A percentile compares a stretch with the other conserved stretches of the same genome.
Conservation (phyloP, 2,113 vertebrate species). For the Onychostruthus taczanowskii region DNA sequence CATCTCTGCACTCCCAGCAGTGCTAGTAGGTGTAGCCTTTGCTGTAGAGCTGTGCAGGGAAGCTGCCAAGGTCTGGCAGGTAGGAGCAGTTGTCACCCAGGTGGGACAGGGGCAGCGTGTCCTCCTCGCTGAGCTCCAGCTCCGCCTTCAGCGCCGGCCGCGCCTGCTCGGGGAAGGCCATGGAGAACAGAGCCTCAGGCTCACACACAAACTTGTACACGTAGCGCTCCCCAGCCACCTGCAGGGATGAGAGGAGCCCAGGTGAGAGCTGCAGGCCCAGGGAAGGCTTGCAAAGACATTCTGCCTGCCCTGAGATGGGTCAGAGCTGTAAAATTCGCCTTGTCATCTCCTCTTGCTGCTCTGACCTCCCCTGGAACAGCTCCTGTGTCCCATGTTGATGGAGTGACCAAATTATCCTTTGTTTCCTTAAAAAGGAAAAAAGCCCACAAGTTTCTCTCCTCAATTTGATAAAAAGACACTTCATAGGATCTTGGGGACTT, state of each 20-base stretch:
- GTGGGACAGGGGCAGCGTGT: conserved; percentile 94
- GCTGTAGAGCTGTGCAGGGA: conserved; percentile 85
- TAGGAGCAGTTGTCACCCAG: conserved; percentile 84
- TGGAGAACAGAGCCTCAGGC: conserved; percentile 91
- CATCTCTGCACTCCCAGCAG: conserved; percentile 17
- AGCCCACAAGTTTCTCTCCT: too few species aligned
- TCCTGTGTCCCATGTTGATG: neutral
- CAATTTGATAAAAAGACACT: too few species aligned
- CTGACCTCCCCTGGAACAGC: neutral
- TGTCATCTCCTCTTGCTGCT: neutral
- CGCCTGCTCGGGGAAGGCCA: conserved; percentile 93
- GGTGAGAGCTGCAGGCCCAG: neutral
- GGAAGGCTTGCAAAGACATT: neutral
- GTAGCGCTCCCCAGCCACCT: conserved; percentile 98
- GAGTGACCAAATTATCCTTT: too few species aligned
- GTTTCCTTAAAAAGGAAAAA: too few species aligned
- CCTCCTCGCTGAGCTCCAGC: conserved; percentile 90
- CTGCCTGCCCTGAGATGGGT: fast-evolving
- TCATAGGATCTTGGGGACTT: too few species aligned
- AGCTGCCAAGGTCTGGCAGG: conserved; percentile 78
- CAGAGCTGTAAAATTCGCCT: neutral
- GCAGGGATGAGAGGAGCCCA: neutral
- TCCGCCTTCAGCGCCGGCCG: conserved; percentile 88
- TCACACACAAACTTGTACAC: conserved; percentile 99
- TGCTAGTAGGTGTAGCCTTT: conserved; percentile 90